Conservation (phyloP, 2,113 vertebrate genomes). For the Piliocolobus tephrosceles region DNA sequence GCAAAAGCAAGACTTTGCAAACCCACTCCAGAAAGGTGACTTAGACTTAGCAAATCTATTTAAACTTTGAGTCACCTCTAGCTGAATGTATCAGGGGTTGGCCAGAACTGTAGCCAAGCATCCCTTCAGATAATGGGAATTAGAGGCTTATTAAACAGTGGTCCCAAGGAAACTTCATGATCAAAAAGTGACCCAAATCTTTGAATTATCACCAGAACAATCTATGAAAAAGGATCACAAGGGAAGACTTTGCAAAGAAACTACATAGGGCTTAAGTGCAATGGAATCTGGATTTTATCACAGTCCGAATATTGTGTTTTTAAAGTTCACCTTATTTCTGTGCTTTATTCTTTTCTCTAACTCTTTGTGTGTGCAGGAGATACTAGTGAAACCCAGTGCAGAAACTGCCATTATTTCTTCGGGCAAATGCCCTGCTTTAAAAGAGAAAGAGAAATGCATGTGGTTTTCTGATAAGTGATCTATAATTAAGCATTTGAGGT, state of each 20-base stretch:
- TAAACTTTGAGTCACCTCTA: not conserved
- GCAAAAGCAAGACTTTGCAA: not conserved
- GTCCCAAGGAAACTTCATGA: not conserved
- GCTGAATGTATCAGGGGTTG: not conserved
- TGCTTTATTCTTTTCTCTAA: not conserved
- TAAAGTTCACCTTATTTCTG: not conserved
- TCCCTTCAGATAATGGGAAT: not conserved
- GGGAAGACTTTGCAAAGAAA: not conserved
- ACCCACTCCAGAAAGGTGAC: not conserved
- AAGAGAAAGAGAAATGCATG: not conserved
- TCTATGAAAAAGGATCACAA: not conserved
- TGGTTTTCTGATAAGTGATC: not conserved
- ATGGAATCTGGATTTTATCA: not conserved
- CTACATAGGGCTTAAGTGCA: not conserved
- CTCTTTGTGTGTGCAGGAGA: not conserved
- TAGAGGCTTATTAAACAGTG: not conserved
- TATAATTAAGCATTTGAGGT: slow-evolving; percentile 12
- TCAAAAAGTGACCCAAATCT: not conserved
- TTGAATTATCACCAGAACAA: slow-evolving; percentile 10
- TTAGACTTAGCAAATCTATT: not conserved
- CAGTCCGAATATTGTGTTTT: not conserved
- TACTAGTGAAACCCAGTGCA: not conserved
- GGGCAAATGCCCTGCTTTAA: not conserved
- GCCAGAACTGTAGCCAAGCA: not conserved
- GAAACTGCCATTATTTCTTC: not conserved